Evolutionary conservation across 2,797 vertebrate species (phyloP), one percentile per base, ranked within the genome.

Genomic region (Cossypha heuglini): DNA sequence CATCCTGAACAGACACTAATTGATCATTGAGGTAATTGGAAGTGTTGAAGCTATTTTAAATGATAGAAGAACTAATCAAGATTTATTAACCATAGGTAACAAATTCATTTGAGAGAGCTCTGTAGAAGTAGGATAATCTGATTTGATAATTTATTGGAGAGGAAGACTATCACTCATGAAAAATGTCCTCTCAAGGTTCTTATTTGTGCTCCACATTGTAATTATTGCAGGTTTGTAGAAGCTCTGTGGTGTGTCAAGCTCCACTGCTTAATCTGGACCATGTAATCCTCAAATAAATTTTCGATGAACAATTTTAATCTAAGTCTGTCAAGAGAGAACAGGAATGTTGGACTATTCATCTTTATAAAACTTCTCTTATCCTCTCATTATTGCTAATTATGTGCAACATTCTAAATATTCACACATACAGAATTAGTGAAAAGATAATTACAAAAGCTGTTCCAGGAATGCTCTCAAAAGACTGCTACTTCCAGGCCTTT

Each of bases 11-110:
- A 76, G 86, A 64, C 22, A 42, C 4, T 71, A 58, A 63, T 62
- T 85, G 61, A 82, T 87, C 78, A 75, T 58, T 79, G 78, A 54
- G n/a, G 76, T 94, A 95, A 95, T 72, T 80, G 61, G 72, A 85
- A 88, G 49, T 83, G 89, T 85, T 93, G 61, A 93, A 92, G 40
- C 38, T 68, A 46, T 80, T 79, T 64, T 64, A 85, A 80, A 52
- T 72, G 16, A 40, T 58, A 86, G 64, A 57, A 93, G 89, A 94
- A 72, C 52, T 88, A 80, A 96, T 88, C 62, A 93, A 84, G 86
- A 84, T 90, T 94, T 94, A 95, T 91, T 96, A 97, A 86, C n/a
- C 25, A 59, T 33, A 73, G 82, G 55, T 86, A 92, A 79, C 45
- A 91, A 90, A 84, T 38, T 18, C 16, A 10, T 94, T 94, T 94